Percentiles rank a stretch among this genome's conserved stretches.
Evolutionary conservation across 2,113 vertebrate genomes (phyloP).

Genomic region (Gadus chalcogrammus): DNA sequence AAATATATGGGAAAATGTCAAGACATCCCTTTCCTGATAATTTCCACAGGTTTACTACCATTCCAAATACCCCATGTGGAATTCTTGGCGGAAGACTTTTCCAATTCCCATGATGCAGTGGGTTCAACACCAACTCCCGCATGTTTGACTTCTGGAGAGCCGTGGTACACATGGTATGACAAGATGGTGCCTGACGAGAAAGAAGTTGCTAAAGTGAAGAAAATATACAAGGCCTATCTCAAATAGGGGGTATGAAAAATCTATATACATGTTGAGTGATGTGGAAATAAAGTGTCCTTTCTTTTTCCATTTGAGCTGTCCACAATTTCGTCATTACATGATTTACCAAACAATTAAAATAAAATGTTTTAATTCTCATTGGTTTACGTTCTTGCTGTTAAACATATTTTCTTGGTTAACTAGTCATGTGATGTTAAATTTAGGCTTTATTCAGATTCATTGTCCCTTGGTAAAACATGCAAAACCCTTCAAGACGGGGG

Average conservation of each 20-base stretch:
- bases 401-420: too few relatives aligned
- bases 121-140: conserved; percentile 70
- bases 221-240: conserved; percentile 76
- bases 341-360: too few relatives aligned
- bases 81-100: conserved; percentile 72
- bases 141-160: conserved; percentile 22
- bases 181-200: conserved; percentile 68
- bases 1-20: not conserved
- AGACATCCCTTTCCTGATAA: not conserved
- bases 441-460: too few relatives aligned
- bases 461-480: not conserved
- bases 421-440: too few relatives aligned
- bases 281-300: not conserved
- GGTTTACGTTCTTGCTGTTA: too few relatives aligned
- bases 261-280: not conserved
- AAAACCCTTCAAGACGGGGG: not conserved
- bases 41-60: conserved; percentile 75
- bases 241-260: conserved; percentile 47
- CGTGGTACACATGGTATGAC: conserved; percentile 88
- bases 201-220: conserved; percentile 75
- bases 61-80: conserved; percentile 71
- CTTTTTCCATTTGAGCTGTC: too few relatives aligned
- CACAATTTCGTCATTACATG: too few relatives aligned
- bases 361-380: too few relatives aligned
- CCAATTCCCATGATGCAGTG: conserved; percentile 81